Base-by-base conservation (phyloP, 2,113 vertebrate species). In the Serilophus lunatus region DNA sequence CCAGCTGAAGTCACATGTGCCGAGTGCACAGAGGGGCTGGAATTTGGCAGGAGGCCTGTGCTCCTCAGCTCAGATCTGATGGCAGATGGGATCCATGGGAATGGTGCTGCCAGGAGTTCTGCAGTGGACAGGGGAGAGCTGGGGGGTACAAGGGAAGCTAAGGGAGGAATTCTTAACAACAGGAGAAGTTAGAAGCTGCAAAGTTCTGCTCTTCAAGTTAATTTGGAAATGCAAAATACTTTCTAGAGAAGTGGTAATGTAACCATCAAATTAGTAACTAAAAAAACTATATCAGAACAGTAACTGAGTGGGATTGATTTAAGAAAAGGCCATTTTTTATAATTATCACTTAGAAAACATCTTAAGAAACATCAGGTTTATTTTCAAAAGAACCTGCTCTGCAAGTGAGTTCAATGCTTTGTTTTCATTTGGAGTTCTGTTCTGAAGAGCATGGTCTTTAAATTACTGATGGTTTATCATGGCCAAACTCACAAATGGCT, bases 71-170 rank as follows among this genome's bases (percentile, higher is more conserved):
- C 94, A 54, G 84, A 76, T 94, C 97, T 94, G 72, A 96, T 92
- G 98, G 98, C 98, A 98, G 97, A 98, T 98, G 97, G 97, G 98
- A 97, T 98, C 97, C 93, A 91, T 84, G 94, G 69, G 97, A 98
- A 97, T 93, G 97, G 88, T 97, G 61, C 97, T 96, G 95, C 97
- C 91, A 79, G 88, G 76, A 88, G 70, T 54, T 86, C 68, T 87
- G 74, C 83, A 35, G 76, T 86, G 82, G 49, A 50, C 79, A 71
- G 1, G 71, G 76, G 68, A 92, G 87, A 82, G 93, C 69, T 56
- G 56, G n/a, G 47, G 29, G 20, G n/a, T 26, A 19, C 17, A 44
- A 20, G 6, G 68, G 57, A 84, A 60, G 40, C 42, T 66, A 53
- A 25, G 51, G 74, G 86, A 78, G 64, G 50, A 60, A 42, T 71